Base-by-base conservation (phyloP, 2,888 invertebrate species). In the Eutolmus rufibarbis region DNA sequence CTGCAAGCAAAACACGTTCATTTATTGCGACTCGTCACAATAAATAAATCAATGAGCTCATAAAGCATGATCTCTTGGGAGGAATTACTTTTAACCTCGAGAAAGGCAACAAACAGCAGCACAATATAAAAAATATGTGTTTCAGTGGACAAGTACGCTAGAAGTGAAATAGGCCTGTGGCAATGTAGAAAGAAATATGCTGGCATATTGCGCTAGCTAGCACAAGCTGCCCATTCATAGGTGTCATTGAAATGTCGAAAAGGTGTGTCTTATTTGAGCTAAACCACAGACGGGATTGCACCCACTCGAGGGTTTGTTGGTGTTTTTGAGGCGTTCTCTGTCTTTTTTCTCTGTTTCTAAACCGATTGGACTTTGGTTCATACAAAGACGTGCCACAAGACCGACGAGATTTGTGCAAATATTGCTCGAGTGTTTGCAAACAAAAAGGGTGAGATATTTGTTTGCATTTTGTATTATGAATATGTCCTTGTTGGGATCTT, bases 211-310 rank as follows among this genome's bases (percentile, higher is more conserved):
- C 46, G 4, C 46, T 57, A 19, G 57, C 56, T 19, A 56, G 56
- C 23, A 57, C 57, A 66, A 23, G 28, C 66, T 23, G 14, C 0
- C 66, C 66, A 66, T 66, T 78, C 78, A 79, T 51, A 51, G 51
- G 79, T 51, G 79, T 79, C 79, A 79, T 79, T 79, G 79, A 79
- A 79, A 79, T 79, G 51, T 79, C 46, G 79, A 51, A 79, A 79
- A 79, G 79, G 79, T 56, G 79, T 79, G 79, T 51, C 34, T 66
- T 66, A 51, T 79, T 79, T 23, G 51, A 79, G 23, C 23, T 8
- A 46, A 79, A 56, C 79, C 79, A 9, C 79, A 79, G 31, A 28
- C 66, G 66, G 14, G 23, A 19, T 19, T 66, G 66, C 19, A 66
- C 66, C 23, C 28, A 12, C 28, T 66, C 66, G 28, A 19, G 23